Evolutionary conservation across 2,113 vertebrate genomes (phyloP).

Genomic region (Apodemus sylvaticus): DNA sequence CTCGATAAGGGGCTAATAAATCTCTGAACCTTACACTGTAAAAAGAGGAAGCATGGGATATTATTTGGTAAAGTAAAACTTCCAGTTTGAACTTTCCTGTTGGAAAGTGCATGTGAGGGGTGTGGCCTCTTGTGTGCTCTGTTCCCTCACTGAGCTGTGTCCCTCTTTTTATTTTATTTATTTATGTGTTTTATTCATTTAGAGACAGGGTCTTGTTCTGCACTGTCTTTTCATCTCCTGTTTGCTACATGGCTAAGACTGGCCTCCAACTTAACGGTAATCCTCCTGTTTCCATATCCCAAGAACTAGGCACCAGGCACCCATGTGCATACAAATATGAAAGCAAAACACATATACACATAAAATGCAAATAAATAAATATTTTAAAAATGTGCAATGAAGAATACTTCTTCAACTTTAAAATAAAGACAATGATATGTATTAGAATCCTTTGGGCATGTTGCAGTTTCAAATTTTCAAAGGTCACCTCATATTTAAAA

Average conservation of each 20-base stretch:
- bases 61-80: neutral
- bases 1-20: neutral
- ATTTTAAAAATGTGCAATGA: neutral
- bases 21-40: neutral
- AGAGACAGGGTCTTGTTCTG: neutral
- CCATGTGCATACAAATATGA: neutral
- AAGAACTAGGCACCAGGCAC: neutral
- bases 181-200: neutral
- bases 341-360: neutral
- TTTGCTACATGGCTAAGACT: neutral
- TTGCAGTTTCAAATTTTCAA: neutral
- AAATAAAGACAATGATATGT: neutral
- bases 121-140: neutral
- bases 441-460: neutral
- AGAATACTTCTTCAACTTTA: neutral
- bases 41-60: neutral
- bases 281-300: neutral
- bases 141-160: neutral
- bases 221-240: neutral
- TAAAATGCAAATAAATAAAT: neutral
- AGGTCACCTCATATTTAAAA: neutral
- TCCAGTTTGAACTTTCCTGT: neutral
- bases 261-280: neutral
- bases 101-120: rapidly evolving
- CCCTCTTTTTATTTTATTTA: neutral